Evolutionary conservation across 2,113 vertebrate species (phyloP).

Genomic region (Steatornis caripensis): DNA sequence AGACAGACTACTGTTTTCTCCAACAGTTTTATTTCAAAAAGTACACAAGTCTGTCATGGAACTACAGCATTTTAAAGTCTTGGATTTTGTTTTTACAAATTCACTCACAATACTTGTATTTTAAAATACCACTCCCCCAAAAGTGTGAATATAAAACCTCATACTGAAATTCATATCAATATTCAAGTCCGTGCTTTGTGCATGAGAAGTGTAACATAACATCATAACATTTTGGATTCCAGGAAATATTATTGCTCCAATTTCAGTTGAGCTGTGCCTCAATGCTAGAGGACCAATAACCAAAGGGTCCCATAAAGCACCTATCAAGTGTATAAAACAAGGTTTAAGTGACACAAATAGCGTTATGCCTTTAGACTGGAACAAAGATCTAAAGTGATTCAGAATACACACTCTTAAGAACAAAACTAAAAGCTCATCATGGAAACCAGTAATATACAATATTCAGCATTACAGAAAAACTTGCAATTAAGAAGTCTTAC

Average conservation of each 20-base stretch:
- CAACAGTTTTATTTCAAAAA: conserved; percentile 78
- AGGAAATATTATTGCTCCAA: conserved; percentile 29
- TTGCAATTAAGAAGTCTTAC: conserved; percentile 16
- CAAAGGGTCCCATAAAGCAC: conserved; percentile 22
- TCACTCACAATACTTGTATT: conserved; percentile 59
- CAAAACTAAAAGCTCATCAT: conserved; percentile 7
- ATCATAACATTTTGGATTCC: neutral
- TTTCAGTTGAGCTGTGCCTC: conserved; percentile 30
- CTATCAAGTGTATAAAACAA: conserved; percentile 22
- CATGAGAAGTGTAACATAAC: conserved; percentile 5
- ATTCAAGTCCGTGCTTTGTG: conserved; percentile 30
- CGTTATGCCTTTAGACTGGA: neutral
- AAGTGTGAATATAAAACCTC: conserved; percentile 59
- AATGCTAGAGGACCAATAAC: conserved; percentile 4
- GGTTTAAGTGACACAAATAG: conserved; percentile 11
- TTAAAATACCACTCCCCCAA: conserved; percentile 49
- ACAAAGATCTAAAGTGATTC: neutral
- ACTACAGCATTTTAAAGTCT: conserved; percentile 67
- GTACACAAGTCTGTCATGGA: conserved; percentile 74
- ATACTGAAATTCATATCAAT: conserved; percentile 49
- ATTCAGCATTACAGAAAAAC: conserved; percentile 31
- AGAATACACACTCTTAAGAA: conserved; percentile 10
- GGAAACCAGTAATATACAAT: conserved; percentile 30
- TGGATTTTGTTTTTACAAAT: conserved; percentile 44
- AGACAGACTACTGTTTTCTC: conserved; percentile 69